Conservation (phyloP, 1,140 invertebrate genomes). For the Drosophila punjabiensis region DNA sequence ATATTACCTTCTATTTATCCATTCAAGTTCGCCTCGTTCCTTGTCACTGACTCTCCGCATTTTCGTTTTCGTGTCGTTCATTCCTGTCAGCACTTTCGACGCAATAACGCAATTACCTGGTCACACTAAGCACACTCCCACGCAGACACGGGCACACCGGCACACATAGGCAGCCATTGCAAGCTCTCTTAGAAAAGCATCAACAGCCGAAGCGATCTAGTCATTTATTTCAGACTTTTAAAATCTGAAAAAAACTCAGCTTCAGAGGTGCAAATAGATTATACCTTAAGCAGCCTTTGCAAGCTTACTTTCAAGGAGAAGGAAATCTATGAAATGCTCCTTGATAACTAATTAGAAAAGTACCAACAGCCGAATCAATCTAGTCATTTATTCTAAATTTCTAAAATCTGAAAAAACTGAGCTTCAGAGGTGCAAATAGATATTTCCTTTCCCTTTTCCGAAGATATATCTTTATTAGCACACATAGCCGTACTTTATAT, state of each 20-base stretch:
- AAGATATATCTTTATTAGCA: constrained; percentile 37
- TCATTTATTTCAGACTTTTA: neutral
- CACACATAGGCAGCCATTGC: neutral
- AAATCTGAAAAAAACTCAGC: no score
- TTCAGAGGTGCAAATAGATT: neutral
- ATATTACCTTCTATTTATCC: constrained; percentile 15
- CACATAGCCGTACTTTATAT: constrained; percentile 28
- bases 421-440: constrained; percentile 1
- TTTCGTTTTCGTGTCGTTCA: constrained; percentile 55
- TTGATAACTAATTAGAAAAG: neutral
- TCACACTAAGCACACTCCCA: constrained; percentile 55
- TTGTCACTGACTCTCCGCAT: constrained; percentile 44
- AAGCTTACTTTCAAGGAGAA: no score
- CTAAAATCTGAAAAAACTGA: neutral
- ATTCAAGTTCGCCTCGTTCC: constrained; percentile 30
- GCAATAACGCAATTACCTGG: constrained; percentile 74
- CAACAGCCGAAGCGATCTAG: neutral
- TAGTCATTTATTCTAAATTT: neutral
- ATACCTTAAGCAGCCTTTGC: no score
- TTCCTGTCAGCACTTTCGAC: constrained; percentile 77
- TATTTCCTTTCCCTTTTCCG: constrained; percentile 15
- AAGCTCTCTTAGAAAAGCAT: neutral
- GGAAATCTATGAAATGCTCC: no score
- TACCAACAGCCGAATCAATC: neutral
- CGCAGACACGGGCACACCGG: constrained; percentile 14